Base-by-base conservation (phyloP, 2,797 vertebrate genomes). In the Spinus pinus region DNA sequence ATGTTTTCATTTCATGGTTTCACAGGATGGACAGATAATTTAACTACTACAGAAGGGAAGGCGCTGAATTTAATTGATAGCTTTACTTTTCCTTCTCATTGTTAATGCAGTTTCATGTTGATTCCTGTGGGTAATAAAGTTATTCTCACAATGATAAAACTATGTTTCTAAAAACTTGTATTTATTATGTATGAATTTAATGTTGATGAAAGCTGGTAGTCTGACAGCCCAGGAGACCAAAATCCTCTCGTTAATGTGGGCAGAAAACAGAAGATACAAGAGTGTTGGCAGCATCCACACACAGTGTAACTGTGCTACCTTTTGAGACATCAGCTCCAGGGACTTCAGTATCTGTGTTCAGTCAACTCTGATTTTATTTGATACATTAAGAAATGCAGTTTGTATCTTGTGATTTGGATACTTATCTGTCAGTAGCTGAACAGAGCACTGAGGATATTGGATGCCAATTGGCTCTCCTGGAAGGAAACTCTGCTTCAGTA, bases 151-250 rank as follows among this genome's bases (percentile, higher is more conserved):
- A 73, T 84, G 89, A 88, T 67, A 56, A 64, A 86, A 60, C 21
- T 49, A 16, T 46, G 27, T 64, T 81, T 90, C 50, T 61, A 33
- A 77, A 82, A 87, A 24, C 7, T 41, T 58, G 9, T n/a, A 50
- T 90, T 77, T 93, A 77, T 82, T 91, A 82, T 77, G 33, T 85
- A 85, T 90, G 66, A 90, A 88, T 71, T 64, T 79, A 80, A 33
- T 64, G 14, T n/a, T 89, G 78, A 62, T 93, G 93, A 50, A 92
- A 82, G 65, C 67, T 51, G 23, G n/a, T 72, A 71, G 69, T 42
- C 15, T 77, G 81, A 56, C 33, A 73, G 35, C 92, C 42, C 58
- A 39, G 80, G 82, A 93, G 90, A 92, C 47, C 0, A 5, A 91
- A 88, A 72, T 75, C 13, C 15, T 91, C 28, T 65, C 65, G 37